Base-by-base conservation (phyloP, 1,140 invertebrate genomes). In the Campoletis sonorensis region DNA sequence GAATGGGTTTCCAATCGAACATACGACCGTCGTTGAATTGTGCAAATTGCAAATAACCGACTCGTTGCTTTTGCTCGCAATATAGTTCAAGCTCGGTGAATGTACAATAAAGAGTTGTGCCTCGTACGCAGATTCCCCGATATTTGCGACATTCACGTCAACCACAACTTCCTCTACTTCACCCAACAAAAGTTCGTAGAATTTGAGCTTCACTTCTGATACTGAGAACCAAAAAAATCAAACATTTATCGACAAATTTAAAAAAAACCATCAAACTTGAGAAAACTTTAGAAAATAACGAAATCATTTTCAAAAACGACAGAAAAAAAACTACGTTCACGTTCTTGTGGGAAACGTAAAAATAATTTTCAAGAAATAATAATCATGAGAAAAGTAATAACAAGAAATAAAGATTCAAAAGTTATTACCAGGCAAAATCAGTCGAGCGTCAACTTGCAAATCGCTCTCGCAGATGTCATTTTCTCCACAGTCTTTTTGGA, bases 401-500 rank as follows among this genome's bases (percentile, higher is more conserved):
- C 13, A 4, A 45, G 13, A 45, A 45, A 45, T 45, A 45, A 45
- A 10, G 1, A 45, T 45, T 45, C 11, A 11, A 45, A 13, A 13
- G 13, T 10, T 92, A 86, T 87, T 84, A 92, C 93, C 88, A 84
- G 91, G 93, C 45, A 97, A 91, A 86, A 94, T 92, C 1, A 97
- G 90, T 78, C 92, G 91, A 13, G 95, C 95, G n/a, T 93, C 89
- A 0, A 98, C 89, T 79, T 94, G 90, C n/a, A 99, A 90, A 87
- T 98, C 94, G 89, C 97, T 98, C 85, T 97, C 94, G 89, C 98
- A 99, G 27, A 97, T 93, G 86, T 98, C 97, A 88, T 99, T 97
- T 0, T 94, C 92, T 10, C 97, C 98, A 89, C 98, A 99, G 87
- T 99, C 97, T 91, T 98, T 98, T 76, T 97, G 94, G 92, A 99